Percentiles rank a stretch among this genome's conserved stretches.
Evolutionary conservation across 2,113 vertebrate genomes (phyloP).

Genomic region (Anas platyrhynchos): DNA sequence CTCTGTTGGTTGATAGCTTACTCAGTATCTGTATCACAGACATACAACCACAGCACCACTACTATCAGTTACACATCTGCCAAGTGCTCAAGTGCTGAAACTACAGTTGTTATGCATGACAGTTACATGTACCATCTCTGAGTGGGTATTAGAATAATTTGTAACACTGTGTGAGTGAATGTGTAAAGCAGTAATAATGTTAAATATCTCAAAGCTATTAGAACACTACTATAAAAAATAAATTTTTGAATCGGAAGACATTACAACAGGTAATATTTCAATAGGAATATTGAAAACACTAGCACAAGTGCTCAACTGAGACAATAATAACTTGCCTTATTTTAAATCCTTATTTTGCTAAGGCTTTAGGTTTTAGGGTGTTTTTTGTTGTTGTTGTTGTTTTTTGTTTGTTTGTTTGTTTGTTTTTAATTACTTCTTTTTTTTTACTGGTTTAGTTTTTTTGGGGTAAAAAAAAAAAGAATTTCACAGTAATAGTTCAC

Average conservation of each 20-base stretch:
- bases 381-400: not conserved
- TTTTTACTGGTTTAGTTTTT: not conserved
- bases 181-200: not conserved
- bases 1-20: not conserved
- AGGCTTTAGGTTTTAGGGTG: fast-evolving
- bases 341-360: not conserved
- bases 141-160: not conserved
- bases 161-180: not conserved
- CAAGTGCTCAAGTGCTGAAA: not conserved
- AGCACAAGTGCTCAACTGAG: not conserved
- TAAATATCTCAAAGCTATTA: not conserved
- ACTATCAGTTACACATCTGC: not conserved
- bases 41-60: not conserved
- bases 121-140: not conserved
- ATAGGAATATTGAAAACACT: not conserved
- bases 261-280: not conserved
- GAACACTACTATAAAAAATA: not conserved
- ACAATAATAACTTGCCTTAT: not conserved
- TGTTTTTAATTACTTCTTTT: no score
- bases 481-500: not conserved
- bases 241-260: not conserved
- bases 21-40: not conserved
- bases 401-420: no score
- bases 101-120: not conserved
- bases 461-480: not conserved